These are phyloP conservation scores for Perithous albicinctus DNA, from an alignment of 2,888 invertebrate genomes.

Conservation along the genomic window DNA sequence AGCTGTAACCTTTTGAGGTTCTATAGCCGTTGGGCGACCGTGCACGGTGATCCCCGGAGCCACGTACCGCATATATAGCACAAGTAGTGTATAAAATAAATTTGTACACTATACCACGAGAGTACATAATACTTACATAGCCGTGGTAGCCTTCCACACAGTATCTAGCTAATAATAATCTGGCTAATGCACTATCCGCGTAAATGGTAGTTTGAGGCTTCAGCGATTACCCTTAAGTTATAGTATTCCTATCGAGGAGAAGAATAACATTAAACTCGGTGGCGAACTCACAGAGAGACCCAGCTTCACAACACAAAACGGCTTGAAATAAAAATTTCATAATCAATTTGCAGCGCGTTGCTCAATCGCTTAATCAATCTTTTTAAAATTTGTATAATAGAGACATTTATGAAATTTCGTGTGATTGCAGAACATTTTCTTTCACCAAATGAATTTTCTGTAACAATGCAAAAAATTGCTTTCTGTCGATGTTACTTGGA, in stretches of 20 bases:
- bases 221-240: constrained; percentile 58
- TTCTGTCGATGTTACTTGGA: too few relatives aligned
- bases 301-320: constrained; percentile 43
- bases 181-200: constrained; percentile 57
- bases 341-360: too few relatives aligned
- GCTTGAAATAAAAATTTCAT: not conserved
- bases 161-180: constrained; percentile 65
- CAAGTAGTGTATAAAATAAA: constrained; percentile 59
- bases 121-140: constrained; percentile 27
- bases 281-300: constrained; percentile 33
- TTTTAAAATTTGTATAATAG: too few relatives aligned
- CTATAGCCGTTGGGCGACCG: constrained; percentile 55
- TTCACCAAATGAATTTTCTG: too few relatives aligned
- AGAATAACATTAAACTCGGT: constrained; percentile 52
- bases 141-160: constrained; percentile 4
- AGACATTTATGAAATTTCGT: too few relatives aligned
- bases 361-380: too few relatives aligned
- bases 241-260: constrained; percentile 42
- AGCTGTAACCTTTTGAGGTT: constrained; percentile 70
- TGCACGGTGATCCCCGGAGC: constrained; percentile 57
- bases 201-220: constrained; percentile 50
- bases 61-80: constrained; percentile 33
- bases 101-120: constrained; percentile 47
- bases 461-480: too few relatives aligned
- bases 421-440: too few relatives aligned